phyloP scores from a whole-genome alignment of 1,140 invertebrate species.

The Orchesella cincta region DNA sequence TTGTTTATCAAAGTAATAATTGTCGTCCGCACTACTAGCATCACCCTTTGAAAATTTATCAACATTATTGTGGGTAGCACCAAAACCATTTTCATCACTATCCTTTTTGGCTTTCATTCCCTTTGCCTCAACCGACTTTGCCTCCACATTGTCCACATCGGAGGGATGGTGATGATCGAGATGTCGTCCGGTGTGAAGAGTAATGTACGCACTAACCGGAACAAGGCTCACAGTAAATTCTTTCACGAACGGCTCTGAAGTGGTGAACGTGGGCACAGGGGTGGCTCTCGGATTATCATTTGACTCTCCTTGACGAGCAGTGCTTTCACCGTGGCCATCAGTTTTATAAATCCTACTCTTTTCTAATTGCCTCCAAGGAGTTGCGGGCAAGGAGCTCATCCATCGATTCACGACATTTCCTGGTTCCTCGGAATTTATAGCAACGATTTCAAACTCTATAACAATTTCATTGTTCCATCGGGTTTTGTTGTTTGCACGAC shows the following conservation, averaged over 20 bases:
- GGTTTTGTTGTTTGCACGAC: neutral
- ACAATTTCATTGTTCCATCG: conserved; percentile 36
- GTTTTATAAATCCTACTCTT: neutral
- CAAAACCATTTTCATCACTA: no score
- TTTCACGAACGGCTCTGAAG: neutral
- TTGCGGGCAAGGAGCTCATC: neutral
- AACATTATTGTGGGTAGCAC: no score
- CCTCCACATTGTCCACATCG: neutral
- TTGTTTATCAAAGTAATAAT: no score
- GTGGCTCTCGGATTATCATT: neutral
- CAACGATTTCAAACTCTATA: conserved; percentile 38
- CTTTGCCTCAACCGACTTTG: neutral
- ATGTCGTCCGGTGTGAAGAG: neutral
- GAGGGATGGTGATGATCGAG: neutral
- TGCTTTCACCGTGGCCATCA: neutral
- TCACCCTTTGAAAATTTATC: no score
- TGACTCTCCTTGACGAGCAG: neutral
- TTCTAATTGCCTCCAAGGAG: neutral
- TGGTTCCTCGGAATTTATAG: neutral
- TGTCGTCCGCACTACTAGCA: no score
- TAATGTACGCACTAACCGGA: conserved; percentile 1
- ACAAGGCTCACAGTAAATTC: neutral
- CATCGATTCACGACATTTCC: conserved; percentile 19
- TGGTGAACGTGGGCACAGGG: neutral
- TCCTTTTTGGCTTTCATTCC: neutral